Evolutionary conservation across 2,888 invertebrate genomes (phyloP).

Genomic region (Hermodice carunculata): DNA sequence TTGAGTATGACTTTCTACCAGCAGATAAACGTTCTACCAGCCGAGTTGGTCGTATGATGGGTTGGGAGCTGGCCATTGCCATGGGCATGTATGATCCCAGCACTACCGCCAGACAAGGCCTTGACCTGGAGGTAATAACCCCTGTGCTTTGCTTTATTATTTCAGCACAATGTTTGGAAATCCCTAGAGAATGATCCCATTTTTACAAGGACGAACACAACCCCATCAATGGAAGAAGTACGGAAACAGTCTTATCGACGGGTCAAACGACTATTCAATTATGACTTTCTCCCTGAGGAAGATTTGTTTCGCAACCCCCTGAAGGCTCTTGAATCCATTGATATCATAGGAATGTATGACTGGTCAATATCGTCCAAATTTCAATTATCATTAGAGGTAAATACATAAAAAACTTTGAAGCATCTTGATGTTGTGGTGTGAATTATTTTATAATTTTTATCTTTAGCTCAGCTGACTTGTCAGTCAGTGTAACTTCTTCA

Average conservation of each 20-base stretch:
- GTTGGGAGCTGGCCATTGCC: too few species aligned
- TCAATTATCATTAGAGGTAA: constrained; percentile 51
- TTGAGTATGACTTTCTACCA: constrained; percentile 10
- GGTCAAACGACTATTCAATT: constrained; percentile 76
- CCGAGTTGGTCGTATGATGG: too few species aligned
- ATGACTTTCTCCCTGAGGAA: constrained; percentile 75
- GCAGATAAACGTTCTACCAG: too few species aligned
- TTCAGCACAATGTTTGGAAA: constrained; percentile 83
- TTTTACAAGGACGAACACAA: constrained; percentile 77
- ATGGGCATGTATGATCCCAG: too few species aligned
- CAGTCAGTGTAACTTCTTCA: too few species aligned
- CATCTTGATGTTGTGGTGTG: not conserved
- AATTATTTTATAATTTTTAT: too few species aligned
- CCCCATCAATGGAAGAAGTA: constrained; percentile 78
- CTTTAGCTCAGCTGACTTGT: too few species aligned
- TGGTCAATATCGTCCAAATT: constrained; percentile 67
- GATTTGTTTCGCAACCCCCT: constrained; percentile 70
- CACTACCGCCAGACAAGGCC: too few species aligned
- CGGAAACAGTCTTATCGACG: constrained; percentile 70
- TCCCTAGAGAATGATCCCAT: constrained; percentile 84
- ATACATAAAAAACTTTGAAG: not conserved
- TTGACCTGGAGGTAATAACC: too few species aligned
- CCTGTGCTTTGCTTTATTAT: constrained; percentile 42
- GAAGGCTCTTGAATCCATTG: constrained; percentile 59
- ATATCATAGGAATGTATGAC: constrained; percentile 67